These are phyloP conservation scores for Caerostris extrusa DNA, from an alignment of 1,140 invertebrate species.

Conservation along the genomic window DNA sequence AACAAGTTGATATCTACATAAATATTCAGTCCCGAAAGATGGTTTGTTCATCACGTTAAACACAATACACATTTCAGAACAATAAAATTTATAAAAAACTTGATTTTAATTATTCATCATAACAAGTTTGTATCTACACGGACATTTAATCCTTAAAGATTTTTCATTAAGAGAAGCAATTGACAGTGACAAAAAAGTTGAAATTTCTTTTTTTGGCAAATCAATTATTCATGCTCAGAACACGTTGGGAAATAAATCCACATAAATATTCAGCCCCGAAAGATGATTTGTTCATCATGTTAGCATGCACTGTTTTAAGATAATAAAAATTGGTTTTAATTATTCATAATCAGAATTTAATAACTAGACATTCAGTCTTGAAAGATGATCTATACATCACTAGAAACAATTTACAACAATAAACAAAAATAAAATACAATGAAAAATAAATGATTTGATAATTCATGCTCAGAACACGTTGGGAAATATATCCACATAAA, in stretches of 20 bases:
- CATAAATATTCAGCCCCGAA: constrained; percentile 41
- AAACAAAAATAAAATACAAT: not conserved
- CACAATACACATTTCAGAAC: not conserved
- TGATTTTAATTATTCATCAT: not conserved
- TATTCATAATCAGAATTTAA: no score
- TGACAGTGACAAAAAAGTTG: no score
- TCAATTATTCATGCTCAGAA: not conserved
- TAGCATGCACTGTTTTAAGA: no score
- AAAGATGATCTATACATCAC: no score
- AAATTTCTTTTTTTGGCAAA: no score
- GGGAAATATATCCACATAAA: constrained; percentile 1
- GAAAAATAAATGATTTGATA: not conserved
- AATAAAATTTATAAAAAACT: not conserved
- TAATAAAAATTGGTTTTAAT: not conserved
- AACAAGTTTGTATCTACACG: no score
- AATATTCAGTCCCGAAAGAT: no score
- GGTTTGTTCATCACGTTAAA: no score
- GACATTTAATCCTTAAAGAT: no score
- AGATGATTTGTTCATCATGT: constrained; percentile 42
- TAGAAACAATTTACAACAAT: not conserved
- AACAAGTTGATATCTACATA: not conserved
- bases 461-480: constrained; percentile 51
- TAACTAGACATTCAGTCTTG: no score
- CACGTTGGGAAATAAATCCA: constrained; percentile 46
- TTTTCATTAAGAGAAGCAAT: no score